Conservation (phyloP, 1,140 invertebrate species). For the Thrips palmi region DNA sequence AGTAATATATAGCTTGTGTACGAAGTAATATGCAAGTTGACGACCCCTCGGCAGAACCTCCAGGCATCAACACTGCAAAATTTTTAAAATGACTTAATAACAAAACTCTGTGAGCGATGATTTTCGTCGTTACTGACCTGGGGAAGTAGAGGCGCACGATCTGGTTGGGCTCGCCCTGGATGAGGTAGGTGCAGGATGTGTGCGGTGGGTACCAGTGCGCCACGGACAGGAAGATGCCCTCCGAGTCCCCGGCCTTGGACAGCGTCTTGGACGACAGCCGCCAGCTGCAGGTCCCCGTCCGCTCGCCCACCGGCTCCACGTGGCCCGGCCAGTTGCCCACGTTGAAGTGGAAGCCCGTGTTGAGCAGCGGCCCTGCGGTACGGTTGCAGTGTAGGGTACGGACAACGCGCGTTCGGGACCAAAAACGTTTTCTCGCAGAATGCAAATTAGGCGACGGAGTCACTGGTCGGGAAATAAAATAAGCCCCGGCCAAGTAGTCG, state of each 20-base stretch:
- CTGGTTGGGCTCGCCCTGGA: slow-evolving; percentile 64
- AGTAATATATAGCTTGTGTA: too few species aligned
- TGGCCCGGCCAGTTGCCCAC: slow-evolving; percentile 83
- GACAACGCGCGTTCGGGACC: too few species aligned
- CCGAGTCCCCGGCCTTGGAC: slow-evolving; percentile 48
- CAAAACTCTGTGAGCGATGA: slow-evolving; percentile 13
- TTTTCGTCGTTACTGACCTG: slow-evolving; percentile 29
- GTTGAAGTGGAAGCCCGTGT: slow-evolving; percentile 85
- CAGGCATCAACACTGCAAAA: too few species aligned
- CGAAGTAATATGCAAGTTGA: not conserved
- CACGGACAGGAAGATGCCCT: slow-evolving; percentile 75
- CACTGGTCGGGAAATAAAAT: too few species aligned
- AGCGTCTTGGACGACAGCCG: slow-evolving; percentile 61
- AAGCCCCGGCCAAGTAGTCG: too few species aligned
- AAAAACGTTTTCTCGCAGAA: too few species aligned
- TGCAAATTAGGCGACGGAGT: too few species aligned
- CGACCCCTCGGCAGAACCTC: not conserved
- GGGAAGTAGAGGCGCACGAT: slow-evolving; percentile 75
- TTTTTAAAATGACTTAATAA: too few species aligned
- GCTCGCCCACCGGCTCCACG: slow-evolving; percentile 61
- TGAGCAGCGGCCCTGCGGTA: slow-evolving; percentile 63
- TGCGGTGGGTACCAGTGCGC: slow-evolving; percentile 84
- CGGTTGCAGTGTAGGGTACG: too few species aligned
- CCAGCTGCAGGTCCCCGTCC: slow-evolving; percentile 75
- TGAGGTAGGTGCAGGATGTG: slow-evolving; percentile 75